phyloP scores from a whole-genome alignment of 2,797 vertebrate species.

The Acestrorhynchus altus region DNA sequence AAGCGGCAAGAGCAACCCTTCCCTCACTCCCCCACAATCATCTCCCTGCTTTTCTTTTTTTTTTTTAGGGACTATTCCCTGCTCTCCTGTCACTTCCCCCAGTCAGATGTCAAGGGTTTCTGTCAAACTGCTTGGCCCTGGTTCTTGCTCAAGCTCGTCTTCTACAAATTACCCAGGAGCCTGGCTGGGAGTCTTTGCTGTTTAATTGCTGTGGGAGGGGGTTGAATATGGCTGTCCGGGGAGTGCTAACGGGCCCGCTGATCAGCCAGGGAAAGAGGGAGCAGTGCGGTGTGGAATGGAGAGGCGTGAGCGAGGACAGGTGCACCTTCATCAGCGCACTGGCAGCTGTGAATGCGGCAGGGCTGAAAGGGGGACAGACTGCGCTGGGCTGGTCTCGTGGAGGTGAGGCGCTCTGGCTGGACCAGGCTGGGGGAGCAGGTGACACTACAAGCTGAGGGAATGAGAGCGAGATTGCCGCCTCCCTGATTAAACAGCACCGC shows the following conservation, averaged over 20 bases:
- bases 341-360: slow-evolving; percentile 83
- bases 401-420: slow-evolving; percentile 67
- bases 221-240: slow-evolving; percentile 79
- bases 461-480: slow-evolving; percentile 79
- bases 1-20: slow-evolving; percentile 65
- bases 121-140: slow-evolving; percentile 65
- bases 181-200: slow-evolving; percentile 70
- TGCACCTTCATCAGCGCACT: slow-evolving; percentile 82
- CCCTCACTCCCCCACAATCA: slow-evolving; percentile 60
- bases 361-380: slow-evolving; percentile 51
- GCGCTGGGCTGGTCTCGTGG: slow-evolving; percentile 37
- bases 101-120: slow-evolving; percentile 70
- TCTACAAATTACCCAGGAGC: slow-evolving; percentile 75
- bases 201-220: slow-evolving; percentile 80
- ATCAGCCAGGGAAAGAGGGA: slow-evolving; percentile 60
- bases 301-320: slow-evolving; percentile 76
- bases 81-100: slow-evolving; percentile 45
- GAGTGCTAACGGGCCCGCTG: slow-evolving; percentile 74
- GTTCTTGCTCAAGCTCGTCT: slow-evolving; percentile 63
- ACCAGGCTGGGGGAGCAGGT: slow-evolving; percentile 80
- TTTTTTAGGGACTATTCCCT: slow-evolving; percentile 44
- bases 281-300: neutral
- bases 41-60: slow-evolving; percentile 39
- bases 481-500: slow-evolving; percentile 72
- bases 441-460: slow-evolving; percentile 77